Evolutionary conservation across 2,113 vertebrate genomes (phyloP).

Genomic region (Oreochromis tanganicae): DNA sequence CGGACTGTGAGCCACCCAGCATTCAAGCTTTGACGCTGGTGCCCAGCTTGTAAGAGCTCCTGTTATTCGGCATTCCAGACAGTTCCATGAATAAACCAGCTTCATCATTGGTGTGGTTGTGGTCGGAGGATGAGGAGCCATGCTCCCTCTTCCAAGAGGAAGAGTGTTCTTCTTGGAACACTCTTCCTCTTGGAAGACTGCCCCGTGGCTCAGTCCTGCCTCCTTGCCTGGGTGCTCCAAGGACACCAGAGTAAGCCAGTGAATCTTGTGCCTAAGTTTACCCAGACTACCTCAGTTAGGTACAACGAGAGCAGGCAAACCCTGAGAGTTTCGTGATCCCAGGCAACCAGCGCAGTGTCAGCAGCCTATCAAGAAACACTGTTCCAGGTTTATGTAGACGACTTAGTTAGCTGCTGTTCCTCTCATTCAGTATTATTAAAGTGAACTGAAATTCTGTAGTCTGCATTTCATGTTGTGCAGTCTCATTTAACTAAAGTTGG

Average conservation of each 20-base stretch:
- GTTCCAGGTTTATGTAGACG: not conserved
- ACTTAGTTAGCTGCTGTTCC: not conserved
- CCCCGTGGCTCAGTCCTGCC: not conserved
- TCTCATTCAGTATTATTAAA: not conserved
- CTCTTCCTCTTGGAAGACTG: not conserved
- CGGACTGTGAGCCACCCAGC: not conserved
- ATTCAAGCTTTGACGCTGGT: not conserved
- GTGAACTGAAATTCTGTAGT: rapidly evolving
- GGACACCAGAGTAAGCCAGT: not conserved
- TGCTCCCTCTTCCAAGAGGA: not conserved
- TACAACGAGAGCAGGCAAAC: not conserved
- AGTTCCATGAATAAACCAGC: no score
- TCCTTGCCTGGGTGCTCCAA: not conserved
- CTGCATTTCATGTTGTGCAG: rapidly evolving
- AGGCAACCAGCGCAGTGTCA: rapidly evolving
- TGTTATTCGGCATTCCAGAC: not conserved
- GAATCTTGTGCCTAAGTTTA: not conserved
- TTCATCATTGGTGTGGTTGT: not conserved
- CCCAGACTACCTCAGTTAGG: not conserved
- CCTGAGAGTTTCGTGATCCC: not conserved
- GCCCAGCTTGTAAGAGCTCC: not conserved
- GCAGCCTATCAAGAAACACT: not conserved
- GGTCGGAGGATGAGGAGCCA: not conserved
- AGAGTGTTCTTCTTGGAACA: no score
- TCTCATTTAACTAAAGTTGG: not conserved